Base-by-base conservation (phyloP, 2,888 invertebrate species). In the Frankliniella intonsa region DNA sequence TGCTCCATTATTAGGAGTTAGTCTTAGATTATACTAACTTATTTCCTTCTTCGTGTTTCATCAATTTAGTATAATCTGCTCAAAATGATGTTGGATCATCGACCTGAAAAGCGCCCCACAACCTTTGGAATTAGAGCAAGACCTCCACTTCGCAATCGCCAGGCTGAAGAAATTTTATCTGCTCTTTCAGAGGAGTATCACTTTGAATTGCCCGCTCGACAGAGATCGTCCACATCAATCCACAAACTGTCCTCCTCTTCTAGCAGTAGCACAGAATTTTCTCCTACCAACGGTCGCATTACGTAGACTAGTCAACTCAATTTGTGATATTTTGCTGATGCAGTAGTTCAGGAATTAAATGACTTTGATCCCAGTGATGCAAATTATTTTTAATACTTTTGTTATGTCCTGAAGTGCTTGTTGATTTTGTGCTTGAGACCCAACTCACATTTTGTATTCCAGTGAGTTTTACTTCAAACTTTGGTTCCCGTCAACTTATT, bases 81-180 rank as follows among this genome's bases (percentile, higher is more conserved):
- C 14, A 91, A 91, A 84, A 88, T 92, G 87, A 95, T 97, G 95
- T 88, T 97, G 79, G 93, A 94, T 83, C 88, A 90, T 7, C 90
- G 92, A 83, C 96, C 97, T 0, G 89, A 90, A 7, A 89, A 90
- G 83, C 90, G 97, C 3, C 96, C 97, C 22, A 93, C 94, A 1
- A 94, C 95, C 0, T 90, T 91, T 84, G 94, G 93, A 50, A 92
- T 95, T 38, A 89, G 91, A 76, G 91, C 92, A 0, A 89, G 90
- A 11, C 91, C 92, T 0, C 93, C 93, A 0, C 89, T 88, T 85
- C 87, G 90, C n/a, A 85, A 84, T 50, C 88, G 88, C 0, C 88
- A 89, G 82, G 87, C 86, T 62, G 82, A 82, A 25, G 79, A 65
- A 14, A 81, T 38, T 51, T 10, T 81, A 10, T 27, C 38, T 25